Evolutionary conservation across 2,113 vertebrate species (phyloP), one percentile per base, ranked within the genome.

Genomic region (Cervus canadensis): DNA sequence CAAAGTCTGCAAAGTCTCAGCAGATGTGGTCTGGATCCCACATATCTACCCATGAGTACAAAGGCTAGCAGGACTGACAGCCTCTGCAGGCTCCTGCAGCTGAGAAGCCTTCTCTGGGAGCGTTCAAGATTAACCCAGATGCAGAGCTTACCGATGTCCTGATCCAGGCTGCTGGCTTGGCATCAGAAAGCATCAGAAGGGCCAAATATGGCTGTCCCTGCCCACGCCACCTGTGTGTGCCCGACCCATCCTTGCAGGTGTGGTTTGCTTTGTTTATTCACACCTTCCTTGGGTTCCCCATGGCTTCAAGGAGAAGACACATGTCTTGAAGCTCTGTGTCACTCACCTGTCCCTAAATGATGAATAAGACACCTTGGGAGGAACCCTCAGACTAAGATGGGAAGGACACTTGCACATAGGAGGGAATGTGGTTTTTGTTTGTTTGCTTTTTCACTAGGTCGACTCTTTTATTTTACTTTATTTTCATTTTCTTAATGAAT

Each of bases 161-260:
- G 64, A 78, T 25, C 50, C 2, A 0, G 60, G 71, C 36, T 82
- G 45, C 86, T 12, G 0, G 23, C 23, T 54, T 8, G 11, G 45
- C 76, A 67, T 83, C 87, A 59, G 64, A 71, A 85, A 30, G 30
- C 23, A 2, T 79, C 76, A 54, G 6, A n/a, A 67, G 43, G 4
- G 33, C 23, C 8, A 0, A 17, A 45, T 0, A 1, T 16, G 30
- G 54, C 48, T 7, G 33, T 52, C 36, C 13, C 48, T 89, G 26
- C 40, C n/a, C 40, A 25, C 0, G 0, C 48, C 11, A n/a, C 48
- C 36, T 28, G 2, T 11, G 21, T 50, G 43, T 50, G 15, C 60
- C 48, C 0, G 30, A 36, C 56, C 21, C 0, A 17, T 7, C 15
- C 14, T 2, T 6, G 1, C 7, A 50, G 36, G 6, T 17, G 13